Evolutionary conservation across 2,888 invertebrate genomes (phyloP), one percentile per base, ranked within the genome.

Genomic region (Drosophila limbata): DNA sequence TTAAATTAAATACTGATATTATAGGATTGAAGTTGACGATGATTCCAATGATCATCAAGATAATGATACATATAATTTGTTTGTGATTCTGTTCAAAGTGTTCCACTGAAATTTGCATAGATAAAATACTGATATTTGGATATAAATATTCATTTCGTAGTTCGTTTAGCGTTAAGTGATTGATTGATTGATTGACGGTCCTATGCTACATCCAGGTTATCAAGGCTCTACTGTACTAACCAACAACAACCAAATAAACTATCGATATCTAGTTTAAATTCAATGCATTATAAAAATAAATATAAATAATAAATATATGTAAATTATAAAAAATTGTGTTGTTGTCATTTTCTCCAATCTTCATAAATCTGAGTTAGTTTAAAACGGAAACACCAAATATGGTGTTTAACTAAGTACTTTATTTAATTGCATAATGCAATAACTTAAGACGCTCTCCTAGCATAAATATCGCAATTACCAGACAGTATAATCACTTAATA

Each of bases 201-300:
- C 31, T 66, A 73, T 66, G 69, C 79, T 70, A 67, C 60, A 62
- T 31, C 44, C 69, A 72, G 77, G 67, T 67, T 77, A 72, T 79
- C 52, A 65, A 68, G 68, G 45, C 47, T 45, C 60, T 55, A 63
- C 48, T 56, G 35, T 69, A 67, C 59, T 77, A 77, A 71, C 69
- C 66, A 73, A 69, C n/a, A 48, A 53, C 37, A 57, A 48, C 11
- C 39, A 60, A 71, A 60, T 45, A 42, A 69, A 61, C 72, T 82
- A 71, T 72, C 65, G 71, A 77, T 56, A 67, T 56, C 44, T 84
- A 83, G 83, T 74, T 77, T 85, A 70, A 85, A 70, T 69, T 69
- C 45, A 56, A 69, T 70, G 69, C 77, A 83, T 79, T 77, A 75
- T 60, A 64, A 61, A 57, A 72, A 37, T 50, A 50, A 72, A 73